Base-by-base conservation (phyloP, 1,140 invertebrate genomes). In the Hyles vespertilio region DNA sequence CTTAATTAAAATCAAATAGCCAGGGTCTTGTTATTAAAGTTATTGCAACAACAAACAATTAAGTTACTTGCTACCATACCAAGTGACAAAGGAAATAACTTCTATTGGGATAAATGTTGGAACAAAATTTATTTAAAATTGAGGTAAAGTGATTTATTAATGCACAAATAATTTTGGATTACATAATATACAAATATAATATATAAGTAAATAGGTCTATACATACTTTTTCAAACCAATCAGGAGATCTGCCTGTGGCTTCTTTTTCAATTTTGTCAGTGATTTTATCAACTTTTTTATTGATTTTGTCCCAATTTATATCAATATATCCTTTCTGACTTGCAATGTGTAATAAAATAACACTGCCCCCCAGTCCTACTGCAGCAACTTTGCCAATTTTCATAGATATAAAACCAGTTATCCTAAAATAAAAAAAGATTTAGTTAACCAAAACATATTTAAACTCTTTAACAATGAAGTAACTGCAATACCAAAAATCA, bases 341-440 rank as follows among this genome's bases (percentile, higher is more conserved):
- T 2, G 97, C 97, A 70, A 98, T 92, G 90, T 98, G 96, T 56
- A 98, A 79, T 70, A 98, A 89, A 67, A 98, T 94, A 43, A 98
- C 94, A 62, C 96, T 94, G 58, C 96, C 95, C 61, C 97, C 97
- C 62, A 98, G 84, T 7, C 96, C 95, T 57, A 96, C 93, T 6
- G 97, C 97, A 50, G 96, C 95, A 60, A 95, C 90, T 92, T 97
- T 98, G 6, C 97, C 96, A 67, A 98, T 93, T 92, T 98, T 97
- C 92, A 97, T 95, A 67, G 95, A 94, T 45, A 97, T 82, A 83
- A 95, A 97, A 48, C 97, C 97, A 61, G 97, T 96, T 12, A 94
- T 86, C 96, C 97, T 97, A 70, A 57, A 81, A 79, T 58, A 55
- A 53, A 46, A 49, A 55, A 55, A 40, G 61, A 8, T 51, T 46